Base-by-base conservation (phyloP, 2,113 vertebrate genomes). In the Phrynocephalus versicolor region DNA sequence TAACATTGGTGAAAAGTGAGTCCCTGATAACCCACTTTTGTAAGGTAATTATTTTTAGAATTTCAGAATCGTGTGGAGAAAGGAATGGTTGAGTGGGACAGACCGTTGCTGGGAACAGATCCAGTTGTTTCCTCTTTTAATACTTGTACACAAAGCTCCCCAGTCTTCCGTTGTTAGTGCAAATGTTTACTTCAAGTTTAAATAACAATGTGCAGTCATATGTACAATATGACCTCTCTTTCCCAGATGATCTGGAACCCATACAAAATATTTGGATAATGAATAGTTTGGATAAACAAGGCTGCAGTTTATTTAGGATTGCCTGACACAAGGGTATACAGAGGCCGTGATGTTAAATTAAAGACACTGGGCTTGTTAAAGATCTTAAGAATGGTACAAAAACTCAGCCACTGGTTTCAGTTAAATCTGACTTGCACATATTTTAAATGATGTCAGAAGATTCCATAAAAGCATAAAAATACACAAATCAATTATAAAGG, bases 381-480 rank as follows among this genome's bases (percentile, higher is more conserved):
- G 84, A 80, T 86, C 76, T 58, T 15, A 37, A 33, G 51, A 37
- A 3, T 33, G 51, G 33, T 39, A 25, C 35, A 37, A 57, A 65
- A 80, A 73, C 33, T 33, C 51, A 71, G 30, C n/a, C 21, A 74
- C 1, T 21, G 39, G 18, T 37, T 85, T 85, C 58, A 85, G 70
- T 23, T 64, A 57, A 23, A 62, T 37, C n/a, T 35, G 62, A 35
- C 76, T 15, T 37, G 33, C 30, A 57, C 25, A 74, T 85, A 91
- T 89, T 89, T 70, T 62, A 87, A 88, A 90, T 88, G 79, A 84
- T 14, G 79, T 87, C 83, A 6, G 71, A 92, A 85, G 76, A 89
- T 77, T 82, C 88, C 72, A 82, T 81, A 78, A 69, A 33, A 69
- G 58, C 57, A 91, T 83, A 92, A 90, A 70, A 14, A n/a, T 39